phyloP scores from a whole-genome alignment of 1,140 invertebrate species.

The Drosophila varians region DNA sequence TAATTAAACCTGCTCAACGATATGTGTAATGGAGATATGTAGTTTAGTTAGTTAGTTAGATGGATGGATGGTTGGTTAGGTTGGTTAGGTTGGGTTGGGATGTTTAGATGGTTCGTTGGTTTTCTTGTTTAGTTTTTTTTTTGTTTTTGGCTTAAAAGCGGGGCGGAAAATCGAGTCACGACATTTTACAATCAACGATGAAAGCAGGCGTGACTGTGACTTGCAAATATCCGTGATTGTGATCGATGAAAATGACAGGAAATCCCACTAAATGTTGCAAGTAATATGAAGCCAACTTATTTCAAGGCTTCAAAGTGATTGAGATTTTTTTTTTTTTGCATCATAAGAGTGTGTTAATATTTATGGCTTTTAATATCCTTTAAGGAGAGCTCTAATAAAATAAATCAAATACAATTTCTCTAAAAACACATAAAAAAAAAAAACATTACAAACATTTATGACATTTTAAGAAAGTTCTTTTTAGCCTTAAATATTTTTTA shows the following conservation, averaged over 20 bases:
- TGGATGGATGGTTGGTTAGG: not conserved
- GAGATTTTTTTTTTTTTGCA: not conserved
- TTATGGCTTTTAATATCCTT: too few relatives aligned
- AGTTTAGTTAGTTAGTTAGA: not conserved
- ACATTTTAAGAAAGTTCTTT: too few relatives aligned
- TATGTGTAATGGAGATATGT: constrained; percentile 37
- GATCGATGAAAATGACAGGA: constrained; percentile 30
- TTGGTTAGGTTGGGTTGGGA: not conserved
- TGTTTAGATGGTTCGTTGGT: not conserved
- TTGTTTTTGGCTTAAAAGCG: not conserved
- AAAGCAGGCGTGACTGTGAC: constrained; percentile 47
- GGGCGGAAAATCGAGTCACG: constrained; percentile 20
- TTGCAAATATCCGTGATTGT: constrained; percentile 35
- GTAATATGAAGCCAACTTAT: not conserved
- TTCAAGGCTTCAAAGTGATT: not conserved
- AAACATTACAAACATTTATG: too few relatives aligned
- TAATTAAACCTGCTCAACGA: constrained; percentile 39
- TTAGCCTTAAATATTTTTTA: too few relatives aligned
- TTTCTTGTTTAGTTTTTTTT: not conserved
- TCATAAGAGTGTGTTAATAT: not conserved
- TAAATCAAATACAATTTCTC: too few relatives aligned
- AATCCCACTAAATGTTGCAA: constrained; percentile 14
- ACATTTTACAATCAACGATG: constrained; percentile 38
- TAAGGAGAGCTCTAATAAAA: too few relatives aligned
- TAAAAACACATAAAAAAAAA: too few relatives aligned